Evolutionary conservation across 2,797 vertebrate species (phyloP).

Genomic region (Tarsius wallacei): DNA sequence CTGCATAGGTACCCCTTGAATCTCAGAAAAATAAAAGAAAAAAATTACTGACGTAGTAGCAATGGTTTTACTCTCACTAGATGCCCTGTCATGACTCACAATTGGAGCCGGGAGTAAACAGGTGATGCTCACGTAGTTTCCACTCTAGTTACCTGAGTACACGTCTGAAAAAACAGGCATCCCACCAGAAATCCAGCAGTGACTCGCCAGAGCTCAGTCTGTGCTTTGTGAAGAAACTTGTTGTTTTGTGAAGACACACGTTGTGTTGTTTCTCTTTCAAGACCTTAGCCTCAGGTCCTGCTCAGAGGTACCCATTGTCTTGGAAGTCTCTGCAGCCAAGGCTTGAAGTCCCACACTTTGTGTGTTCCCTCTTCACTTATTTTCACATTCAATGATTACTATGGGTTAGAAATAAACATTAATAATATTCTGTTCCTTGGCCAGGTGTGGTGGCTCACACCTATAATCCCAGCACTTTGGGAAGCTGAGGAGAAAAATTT

Average conservation of each 20-base stretch:
- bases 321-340: background rate
- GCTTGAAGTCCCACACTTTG: background rate
- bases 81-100: no score
- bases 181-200: background rate
- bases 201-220: background rate
- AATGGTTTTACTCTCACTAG: background rate
- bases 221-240: background rate
- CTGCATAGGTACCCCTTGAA: no score
- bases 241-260: background rate
- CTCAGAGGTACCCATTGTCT: background rate
- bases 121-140: background rate
- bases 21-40: no score
- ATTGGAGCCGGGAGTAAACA: background rate
- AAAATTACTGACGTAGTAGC: background rate
- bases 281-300: background rate
- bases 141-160: background rate
- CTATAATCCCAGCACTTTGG: no score
- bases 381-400: background rate
- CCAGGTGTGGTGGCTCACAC: no score
- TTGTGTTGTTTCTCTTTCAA: background rate
- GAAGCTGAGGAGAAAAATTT: no score
- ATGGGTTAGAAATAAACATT: background rate
- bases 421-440: no score
- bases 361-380: background rate
- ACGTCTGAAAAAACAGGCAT: no score